A percentile compares a stretch with the other conserved stretches of the same genome.
These are phyloP conservation scores for Meghimatium bilineatum DNA, from an alignment of 2,888 invertebrate species.

Conservation along the genomic window DNA sequence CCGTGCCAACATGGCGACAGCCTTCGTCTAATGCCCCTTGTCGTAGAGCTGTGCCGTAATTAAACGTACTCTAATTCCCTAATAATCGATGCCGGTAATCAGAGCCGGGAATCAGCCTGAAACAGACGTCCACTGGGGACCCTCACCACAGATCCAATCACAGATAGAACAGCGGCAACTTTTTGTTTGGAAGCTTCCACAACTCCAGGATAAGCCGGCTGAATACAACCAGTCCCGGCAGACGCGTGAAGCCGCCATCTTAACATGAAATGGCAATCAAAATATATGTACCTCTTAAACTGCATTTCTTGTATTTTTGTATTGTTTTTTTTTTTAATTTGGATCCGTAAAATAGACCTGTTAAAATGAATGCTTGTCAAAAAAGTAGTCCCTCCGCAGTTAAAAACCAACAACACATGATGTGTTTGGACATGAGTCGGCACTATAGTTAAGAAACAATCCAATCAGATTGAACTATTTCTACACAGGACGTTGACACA, in stretches of 20 bases:
- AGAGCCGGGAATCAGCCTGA: constrained; percentile 39
- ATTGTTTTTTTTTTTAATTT: not conserved
- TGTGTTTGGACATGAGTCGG: not conserved
- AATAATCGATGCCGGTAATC: constrained; percentile 46
- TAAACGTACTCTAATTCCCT: constrained; percentile 46
- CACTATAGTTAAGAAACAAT: not conserved
- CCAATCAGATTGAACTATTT: not conserved
- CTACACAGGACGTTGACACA: not conserved
- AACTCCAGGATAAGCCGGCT: not conserved
- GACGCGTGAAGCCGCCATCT: constrained; percentile 23
- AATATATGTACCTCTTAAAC: constrained; percentile 17
- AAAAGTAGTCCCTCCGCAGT: not conserved
- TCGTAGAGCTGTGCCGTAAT: constrained; percentile 31
- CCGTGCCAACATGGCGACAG: constrained; percentile 35
- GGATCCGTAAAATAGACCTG: not conserved
- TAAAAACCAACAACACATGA: not conserved
- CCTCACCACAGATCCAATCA: constrained; percentile 41
- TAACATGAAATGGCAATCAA: constrained; percentile 44
- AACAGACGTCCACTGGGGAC: constrained; percentile 26
- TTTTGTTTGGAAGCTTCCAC: constrained; percentile 25
- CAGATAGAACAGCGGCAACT: constrained; percentile 30
- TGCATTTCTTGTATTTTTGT: constrained; percentile 11
- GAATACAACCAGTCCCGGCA: constrained; percentile 10
- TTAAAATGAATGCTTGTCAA: not conserved
- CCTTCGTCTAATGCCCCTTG: constrained; percentile 26